A percentile compares a stretch with the other conserved stretches of the same genome.
Evolutionary conservation across 2,113 vertebrate genomes (phyloP).

Genomic region (Uria lomvia): DNA sequence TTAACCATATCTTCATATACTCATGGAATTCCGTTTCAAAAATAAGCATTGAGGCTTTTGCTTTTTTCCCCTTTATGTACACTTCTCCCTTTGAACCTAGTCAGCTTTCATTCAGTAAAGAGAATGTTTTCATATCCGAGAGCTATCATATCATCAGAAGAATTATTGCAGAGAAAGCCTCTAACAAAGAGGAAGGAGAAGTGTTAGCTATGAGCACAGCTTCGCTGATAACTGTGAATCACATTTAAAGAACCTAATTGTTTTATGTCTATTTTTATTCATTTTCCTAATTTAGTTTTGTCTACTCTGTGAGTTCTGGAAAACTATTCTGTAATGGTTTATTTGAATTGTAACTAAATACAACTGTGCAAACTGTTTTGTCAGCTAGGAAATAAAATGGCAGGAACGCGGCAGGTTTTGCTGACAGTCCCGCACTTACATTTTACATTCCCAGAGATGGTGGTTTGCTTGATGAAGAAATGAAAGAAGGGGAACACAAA

Average conservation of each 20-base stretch:
- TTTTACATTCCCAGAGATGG: neutral
- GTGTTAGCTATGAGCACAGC: neutral
- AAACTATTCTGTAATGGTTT: neutral
- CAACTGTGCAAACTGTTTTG: neutral
- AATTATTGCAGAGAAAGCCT: neutral
- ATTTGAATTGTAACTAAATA: neutral
- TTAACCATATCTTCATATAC: neutral
- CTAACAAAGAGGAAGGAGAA: neutral
- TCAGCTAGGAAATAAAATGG: neutral
- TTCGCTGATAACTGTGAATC: neutral
- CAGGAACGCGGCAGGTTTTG: neutral
- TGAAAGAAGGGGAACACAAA: neutral
- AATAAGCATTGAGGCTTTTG: neutral
- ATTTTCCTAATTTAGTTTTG: neutral
- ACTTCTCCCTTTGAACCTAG: neutral
- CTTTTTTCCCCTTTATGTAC: neutral
- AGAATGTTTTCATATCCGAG: neutral
- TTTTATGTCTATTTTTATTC: neutral
- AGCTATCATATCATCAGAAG: neutral
- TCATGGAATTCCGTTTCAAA: neutral
- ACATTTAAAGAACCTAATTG: neutral
- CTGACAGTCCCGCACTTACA: neutral
- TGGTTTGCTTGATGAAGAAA: neutral
- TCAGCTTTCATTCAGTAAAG: neutral
- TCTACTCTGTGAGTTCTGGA: neutral